Evolutionary conservation across 2,888 invertebrate species (phyloP).

Genomic region (Diplolepis rosae): DNA sequence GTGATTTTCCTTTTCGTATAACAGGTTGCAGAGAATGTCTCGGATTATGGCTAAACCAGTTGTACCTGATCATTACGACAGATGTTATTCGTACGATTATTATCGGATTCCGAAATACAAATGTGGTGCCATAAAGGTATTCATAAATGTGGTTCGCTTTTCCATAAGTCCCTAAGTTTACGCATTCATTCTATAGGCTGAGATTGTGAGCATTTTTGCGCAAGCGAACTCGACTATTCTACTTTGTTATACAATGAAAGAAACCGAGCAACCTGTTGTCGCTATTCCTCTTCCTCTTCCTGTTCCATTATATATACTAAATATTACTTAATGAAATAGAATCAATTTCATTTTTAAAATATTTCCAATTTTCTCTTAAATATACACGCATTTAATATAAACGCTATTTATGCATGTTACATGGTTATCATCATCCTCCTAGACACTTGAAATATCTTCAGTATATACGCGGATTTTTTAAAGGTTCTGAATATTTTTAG

Average conservation of each 20-base stretch:
- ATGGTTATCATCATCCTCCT: too few relatives aligned
- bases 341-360: too few relatives aligned
- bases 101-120: conserved; percentile 26
- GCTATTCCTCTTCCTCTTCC: too few relatives aligned
- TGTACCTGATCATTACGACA: conserved; percentile 31
- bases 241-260: conserved; percentile 15
- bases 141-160: background rate
- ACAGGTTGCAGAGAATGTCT: conserved; percentile 11
- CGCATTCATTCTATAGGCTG: background rate
- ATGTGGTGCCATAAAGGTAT: conserved; percentile 20
- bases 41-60: conserved; percentile 23
- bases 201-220: conserved; percentile 16
- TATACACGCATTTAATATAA: too few relatives aligned
- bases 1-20: conserved; percentile 14
- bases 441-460: too few relatives aligned
- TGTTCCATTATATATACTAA: background rate
- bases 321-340: background rate
- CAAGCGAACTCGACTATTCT: conserved; percentile 17
- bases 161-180: conserved; percentile 12
- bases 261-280: conserved; percentile 19
- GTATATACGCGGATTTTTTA: too few relatives aligned
- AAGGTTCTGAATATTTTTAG: too few relatives aligned
- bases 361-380: too few relatives aligned
- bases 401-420: too few relatives aligned
- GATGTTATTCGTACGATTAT: conserved; percentile 29